These are phyloP conservation scores for Brachionus rotundiformis DNA, from an alignment of 1,140 invertebrate species.

Conservation along the genomic window DNA sequence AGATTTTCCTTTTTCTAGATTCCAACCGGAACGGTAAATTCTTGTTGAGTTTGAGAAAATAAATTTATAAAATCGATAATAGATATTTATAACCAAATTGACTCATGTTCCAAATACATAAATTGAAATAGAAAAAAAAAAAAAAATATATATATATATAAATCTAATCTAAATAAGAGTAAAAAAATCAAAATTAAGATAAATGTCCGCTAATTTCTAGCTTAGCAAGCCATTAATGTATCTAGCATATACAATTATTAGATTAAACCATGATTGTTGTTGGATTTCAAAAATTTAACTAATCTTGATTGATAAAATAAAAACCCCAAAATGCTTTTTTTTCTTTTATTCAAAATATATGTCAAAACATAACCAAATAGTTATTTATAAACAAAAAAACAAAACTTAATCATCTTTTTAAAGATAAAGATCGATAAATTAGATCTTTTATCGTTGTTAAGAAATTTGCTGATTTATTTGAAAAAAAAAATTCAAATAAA, in stretches of 20 bases:
- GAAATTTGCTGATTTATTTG: neutral
- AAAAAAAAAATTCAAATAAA: neutral
- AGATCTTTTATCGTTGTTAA: neutral
- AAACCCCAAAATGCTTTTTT: too few species aligned
- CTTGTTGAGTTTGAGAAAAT: neutral
- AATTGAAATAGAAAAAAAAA: neutral
- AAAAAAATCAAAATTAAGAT: neutral
- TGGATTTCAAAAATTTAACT: neutral
- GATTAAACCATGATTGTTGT: neutral
- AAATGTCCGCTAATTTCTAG: constrained; percentile 9
- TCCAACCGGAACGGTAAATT: too few species aligned
- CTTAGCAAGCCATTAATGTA: neutral
- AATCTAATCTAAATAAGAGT: neutral
- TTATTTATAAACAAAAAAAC: neutral
- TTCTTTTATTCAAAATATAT: neutral
- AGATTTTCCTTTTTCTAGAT: neutral
- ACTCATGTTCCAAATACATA: constrained; percentile 1
- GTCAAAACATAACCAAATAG: neutral
- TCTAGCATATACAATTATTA: neutral
- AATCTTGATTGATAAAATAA: neutral
- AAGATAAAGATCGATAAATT: neutral
- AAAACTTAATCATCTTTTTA: neutral
- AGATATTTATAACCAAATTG: neutral
- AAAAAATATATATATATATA: neutral
- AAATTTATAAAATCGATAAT: neutral